Conservation (phyloP, 2,113 vertebrate genomes). For the Oreotragus oreotragus region DNA sequence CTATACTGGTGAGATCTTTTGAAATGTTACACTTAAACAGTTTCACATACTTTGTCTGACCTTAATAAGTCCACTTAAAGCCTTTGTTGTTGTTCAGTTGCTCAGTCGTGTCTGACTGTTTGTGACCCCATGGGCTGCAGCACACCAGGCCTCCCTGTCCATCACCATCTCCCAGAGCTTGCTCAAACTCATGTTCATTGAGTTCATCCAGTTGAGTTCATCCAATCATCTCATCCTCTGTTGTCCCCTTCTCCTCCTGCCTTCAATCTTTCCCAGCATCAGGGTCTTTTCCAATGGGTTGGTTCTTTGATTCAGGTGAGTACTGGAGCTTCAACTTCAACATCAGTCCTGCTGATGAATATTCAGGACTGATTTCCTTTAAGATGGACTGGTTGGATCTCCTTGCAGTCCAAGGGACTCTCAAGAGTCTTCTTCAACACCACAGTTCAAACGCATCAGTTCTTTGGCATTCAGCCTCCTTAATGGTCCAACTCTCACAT, state of each 20-base stretch:
- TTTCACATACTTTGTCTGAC: background rate
- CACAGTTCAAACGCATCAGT: background rate
- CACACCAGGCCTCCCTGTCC: background rate
- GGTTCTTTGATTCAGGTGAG: background rate
- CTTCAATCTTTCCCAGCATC: background rate
- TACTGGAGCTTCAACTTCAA: background rate
- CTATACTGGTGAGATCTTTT: background rate
- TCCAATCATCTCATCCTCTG: background rate
- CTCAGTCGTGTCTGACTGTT: background rate
- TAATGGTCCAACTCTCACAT: background rate
- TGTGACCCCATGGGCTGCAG: background rate
- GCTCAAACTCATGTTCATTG: background rate
- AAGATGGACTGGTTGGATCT: background rate
- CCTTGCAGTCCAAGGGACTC: background rate
- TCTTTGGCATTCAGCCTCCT: background rate
- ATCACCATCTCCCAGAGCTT: background rate
- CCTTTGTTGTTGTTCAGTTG: background rate
- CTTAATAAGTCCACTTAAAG: background rate
- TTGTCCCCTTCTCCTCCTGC: background rate
- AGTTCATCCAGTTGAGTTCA: too few relatives aligned
- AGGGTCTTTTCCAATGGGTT: background rate
- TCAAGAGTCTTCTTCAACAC: background rate
- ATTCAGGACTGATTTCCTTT: background rate
- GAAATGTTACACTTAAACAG: background rate
- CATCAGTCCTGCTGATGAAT: background rate